These are phyloP conservation scores for Drosophila erecta DNA, from an alignment of 1,140 invertebrate genomes.

Conservation along the genomic window DNA sequence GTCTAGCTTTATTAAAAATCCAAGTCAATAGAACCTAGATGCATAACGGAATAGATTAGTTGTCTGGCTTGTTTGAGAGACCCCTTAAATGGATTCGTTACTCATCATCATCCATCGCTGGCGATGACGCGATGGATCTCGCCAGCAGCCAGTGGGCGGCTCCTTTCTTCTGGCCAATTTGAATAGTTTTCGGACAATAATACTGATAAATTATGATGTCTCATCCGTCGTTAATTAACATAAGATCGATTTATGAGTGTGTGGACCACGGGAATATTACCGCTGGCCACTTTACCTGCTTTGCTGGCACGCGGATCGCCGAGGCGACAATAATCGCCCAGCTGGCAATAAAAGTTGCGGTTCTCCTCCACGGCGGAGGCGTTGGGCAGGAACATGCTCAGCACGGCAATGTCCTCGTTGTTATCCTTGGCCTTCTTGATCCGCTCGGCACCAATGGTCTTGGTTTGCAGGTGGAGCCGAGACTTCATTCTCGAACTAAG, in stretches of 20 bases:
- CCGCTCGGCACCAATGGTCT: constrained; percentile 90
- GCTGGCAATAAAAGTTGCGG: constrained; percentile 90
- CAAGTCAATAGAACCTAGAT: constrained; percentile 26
- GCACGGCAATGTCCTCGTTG: constrained; percentile 93
- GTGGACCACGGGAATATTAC: neutral
- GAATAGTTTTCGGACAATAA: constrained; percentile 62
- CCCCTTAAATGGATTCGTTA: constrained; percentile 39
- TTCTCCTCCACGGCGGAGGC: constrained; percentile 88
- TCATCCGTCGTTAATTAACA: constrained; percentile 61
- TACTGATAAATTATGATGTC: constrained; percentile 81
- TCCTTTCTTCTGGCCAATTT: constrained; percentile 55
- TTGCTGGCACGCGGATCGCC: constrained; percentile 91
- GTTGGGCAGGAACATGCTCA: constrained; percentile 92
- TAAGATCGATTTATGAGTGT: constrained; percentile 36
- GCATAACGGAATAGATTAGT: constrained; percentile 10
- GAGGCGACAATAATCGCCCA: constrained; percentile 89
- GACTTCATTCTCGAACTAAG: constrained; percentile 91
- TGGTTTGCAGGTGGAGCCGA: constrained; percentile 89
- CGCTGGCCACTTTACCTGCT: constrained; percentile 87
- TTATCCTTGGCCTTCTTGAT: constrained; percentile 91
- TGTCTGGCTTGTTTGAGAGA: constrained; percentile 32
- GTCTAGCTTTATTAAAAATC: constrained; percentile 18
- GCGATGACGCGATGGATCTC: constrained; percentile 38
- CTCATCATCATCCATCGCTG: constrained; percentile 33
- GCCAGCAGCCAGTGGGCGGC: constrained; percentile 46